A percentile compares a stretch with the other conserved stretches of the same genome.
These are phyloP conservation scores for Ornithorhynchus anatinus DNA, from an alignment of 2,113 vertebrate genomes.

Conservation along the genomic window DNA sequence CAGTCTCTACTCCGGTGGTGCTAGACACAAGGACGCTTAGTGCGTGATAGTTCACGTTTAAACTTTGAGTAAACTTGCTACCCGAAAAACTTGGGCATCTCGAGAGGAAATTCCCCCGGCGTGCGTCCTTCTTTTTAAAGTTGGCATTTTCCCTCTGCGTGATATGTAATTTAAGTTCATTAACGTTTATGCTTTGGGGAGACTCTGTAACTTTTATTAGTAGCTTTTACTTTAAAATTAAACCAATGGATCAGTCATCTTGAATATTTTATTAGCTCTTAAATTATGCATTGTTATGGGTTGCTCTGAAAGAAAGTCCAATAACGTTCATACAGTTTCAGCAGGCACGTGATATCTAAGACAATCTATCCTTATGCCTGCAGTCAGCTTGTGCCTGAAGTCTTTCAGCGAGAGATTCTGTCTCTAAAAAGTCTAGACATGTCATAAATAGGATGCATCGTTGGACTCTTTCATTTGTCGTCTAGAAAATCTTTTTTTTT, in stretches of 20 bases:
- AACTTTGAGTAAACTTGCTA: slow-evolving; percentile 50
- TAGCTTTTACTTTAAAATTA: slow-evolving; percentile 63
- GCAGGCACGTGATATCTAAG: slow-evolving; percentile 68
- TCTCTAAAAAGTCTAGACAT: slow-evolving; percentile 39
- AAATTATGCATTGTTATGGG: slow-evolving; percentile 70
- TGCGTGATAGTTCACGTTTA: slow-evolving; percentile 13
- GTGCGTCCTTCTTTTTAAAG: not conserved
- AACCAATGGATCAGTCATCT: slow-evolving; percentile 65
- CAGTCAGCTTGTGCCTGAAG: slow-evolving; percentile 57
- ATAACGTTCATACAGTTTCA: slow-evolving; percentile 60
- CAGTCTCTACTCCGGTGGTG: not conserved
- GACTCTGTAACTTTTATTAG: slow-evolving; percentile 16
- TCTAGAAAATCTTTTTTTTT: not conserved
- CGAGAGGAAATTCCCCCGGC: not conserved
- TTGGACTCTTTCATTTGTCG: slow-evolving; percentile 9
- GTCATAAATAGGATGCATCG: slow-evolving; percentile 23
- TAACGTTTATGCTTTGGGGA: slow-evolving; percentile 35
- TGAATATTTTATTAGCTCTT: slow-evolving; percentile 75
- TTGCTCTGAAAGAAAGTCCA: slow-evolving; percentile 67
- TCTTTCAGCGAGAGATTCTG: slow-evolving; percentile 41
- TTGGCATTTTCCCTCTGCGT: not conserved
- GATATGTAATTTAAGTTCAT: slow-evolving; percentile 1
- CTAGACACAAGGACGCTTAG: not conserved
- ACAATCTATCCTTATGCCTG: slow-evolving; percentile 67
- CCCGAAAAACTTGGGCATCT: not conserved